Base-by-base conservation (phyloP, 1,140 invertebrate species). In the Nebria ingens region DNA sequence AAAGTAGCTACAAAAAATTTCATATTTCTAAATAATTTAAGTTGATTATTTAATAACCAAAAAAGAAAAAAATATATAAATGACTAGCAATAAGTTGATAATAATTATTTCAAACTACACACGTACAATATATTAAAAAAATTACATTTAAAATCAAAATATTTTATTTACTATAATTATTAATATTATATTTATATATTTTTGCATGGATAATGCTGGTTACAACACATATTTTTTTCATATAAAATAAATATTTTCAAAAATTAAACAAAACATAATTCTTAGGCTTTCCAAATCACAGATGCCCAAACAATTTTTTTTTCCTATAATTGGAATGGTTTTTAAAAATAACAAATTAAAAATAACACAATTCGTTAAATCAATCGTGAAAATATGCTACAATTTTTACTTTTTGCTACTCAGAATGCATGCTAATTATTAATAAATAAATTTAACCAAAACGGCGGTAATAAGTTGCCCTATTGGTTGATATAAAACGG, bases 241-340 rank as follows among this genome's bases (percentile, higher is more conserved):
- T 45, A 9, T 45, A 45, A 45, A 45, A 45, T 45, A 45, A 12
- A 45, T 12, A 12, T 45, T 45, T 17, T 45, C 17, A 12, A 45
- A 45, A 45, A 45, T 45, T 12, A 45, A 45, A 45, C 3, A 45
- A 45, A 29, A 29, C 25, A 29, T 6, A 11, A 12, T 11, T 45
- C 40, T 45, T 45, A 45, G 40, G 40, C 40, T 17, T 45, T 17
- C 17, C 40, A 45, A 45, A 45, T 45, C 40, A 45, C 40, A 45
- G 40, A 45, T 45, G 40, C 40, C 40, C 17, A 45, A 6, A n/a
- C 6, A 34, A 34, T n/a, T 9, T 9, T 9, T 34, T 9, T 34
- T n/a, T 17, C 17, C 40, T 45, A 45, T 12, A 12, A 45, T 45
- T 45, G 40, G 40, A 45, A 45, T 45, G 40, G 25, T 9, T 34